Evolutionary conservation across 2,113 vertebrate genomes (phyloP).

Genomic region (Chunga burmeisteri): DNA sequence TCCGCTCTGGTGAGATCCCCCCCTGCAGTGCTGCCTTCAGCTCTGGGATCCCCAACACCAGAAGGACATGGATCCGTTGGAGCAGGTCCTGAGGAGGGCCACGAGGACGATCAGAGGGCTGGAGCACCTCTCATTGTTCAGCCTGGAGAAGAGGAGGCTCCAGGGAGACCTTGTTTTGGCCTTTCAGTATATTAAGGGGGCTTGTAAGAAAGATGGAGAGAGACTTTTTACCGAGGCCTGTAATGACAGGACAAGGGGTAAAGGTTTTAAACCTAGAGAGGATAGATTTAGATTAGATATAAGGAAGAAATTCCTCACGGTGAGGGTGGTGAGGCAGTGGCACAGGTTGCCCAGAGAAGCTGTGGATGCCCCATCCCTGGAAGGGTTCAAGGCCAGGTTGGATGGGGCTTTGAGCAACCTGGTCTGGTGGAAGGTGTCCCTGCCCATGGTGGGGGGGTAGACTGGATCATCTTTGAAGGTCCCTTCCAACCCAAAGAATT

Average conservation of each 20-base stretch:
- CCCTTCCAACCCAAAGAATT: background rate
- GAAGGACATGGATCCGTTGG: background rate
- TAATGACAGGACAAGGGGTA: background rate
- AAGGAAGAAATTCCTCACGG: background rate
- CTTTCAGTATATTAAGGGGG: fast-evolving
- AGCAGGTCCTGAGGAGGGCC: background rate
- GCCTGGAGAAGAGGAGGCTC: background rate
- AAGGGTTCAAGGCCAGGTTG: background rate
- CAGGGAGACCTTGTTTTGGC: fast-evolving
- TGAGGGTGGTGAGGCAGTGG: background rate
- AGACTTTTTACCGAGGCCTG: background rate
- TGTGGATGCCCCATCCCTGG: background rate
- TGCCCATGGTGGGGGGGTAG: background rate
- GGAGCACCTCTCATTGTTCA: background rate
- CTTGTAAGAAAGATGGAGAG: background rate
- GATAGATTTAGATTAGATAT: background rate
- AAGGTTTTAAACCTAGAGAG: background rate
- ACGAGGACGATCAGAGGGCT: background rate
- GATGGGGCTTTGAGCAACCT: background rate
- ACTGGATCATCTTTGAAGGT: background rate
- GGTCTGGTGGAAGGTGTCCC: background rate
- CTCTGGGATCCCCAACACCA: fast-evolving
- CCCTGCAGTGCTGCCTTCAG: background rate
- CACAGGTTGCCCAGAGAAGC: background rate
- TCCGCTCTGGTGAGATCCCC: fast-evolving